Evolutionary conservation across 1,140 invertebrate species (phyloP), one percentile per base, ranked within the genome.

Genomic region (Procambarus clarkii): DNA sequence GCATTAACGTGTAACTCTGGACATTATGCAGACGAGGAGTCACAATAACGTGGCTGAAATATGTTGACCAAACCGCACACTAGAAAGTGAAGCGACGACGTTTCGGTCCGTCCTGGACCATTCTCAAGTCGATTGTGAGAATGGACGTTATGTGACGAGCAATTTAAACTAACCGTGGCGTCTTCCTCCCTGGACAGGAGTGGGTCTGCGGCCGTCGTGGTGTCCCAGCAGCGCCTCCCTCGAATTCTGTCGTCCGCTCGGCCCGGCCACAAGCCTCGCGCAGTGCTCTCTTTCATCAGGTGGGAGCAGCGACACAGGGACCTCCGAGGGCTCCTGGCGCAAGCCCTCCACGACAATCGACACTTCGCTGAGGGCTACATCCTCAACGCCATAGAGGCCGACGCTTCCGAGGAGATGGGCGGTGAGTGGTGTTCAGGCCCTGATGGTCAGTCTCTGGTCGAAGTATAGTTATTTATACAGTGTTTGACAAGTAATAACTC

Each of bases 331-430:
- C 54, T 88, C 13, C 45, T 88, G 78, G 77, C 86, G n/a, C 86
- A 88, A 78, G 78, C 78, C 44, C 21, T 88, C 13, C 77, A 69
- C 4, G 77, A 58, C 5, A 60, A 88, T 60, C 21, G 21, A 5
- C 86, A 88, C 45, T 88, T 81, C 78, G 2, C 78, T 4, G 86
- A 88, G 4, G 86, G 86, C 4, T 48, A 81, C 34, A 58, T 88
- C 13, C 86, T 88, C 44, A 81, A 88, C 9, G 78, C 86, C 18
- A 88, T 88, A 64, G 86, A 88, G 78, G 58, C 58, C 4, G 86
- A 88, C 60, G 86, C 60, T 11, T 79, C 86, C 1, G 78, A 81
- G 45, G 86, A 88, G 78, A 88, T 88, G 86, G 86, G 86, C 71
- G 86, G 86, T 88, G 50, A 71, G 77, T 74, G 69, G n/a, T 7